These are phyloP conservation scores for Centropus unirufus DNA, from an alignment of 2,113 vertebrate species.

Conservation along the genomic window DNA sequence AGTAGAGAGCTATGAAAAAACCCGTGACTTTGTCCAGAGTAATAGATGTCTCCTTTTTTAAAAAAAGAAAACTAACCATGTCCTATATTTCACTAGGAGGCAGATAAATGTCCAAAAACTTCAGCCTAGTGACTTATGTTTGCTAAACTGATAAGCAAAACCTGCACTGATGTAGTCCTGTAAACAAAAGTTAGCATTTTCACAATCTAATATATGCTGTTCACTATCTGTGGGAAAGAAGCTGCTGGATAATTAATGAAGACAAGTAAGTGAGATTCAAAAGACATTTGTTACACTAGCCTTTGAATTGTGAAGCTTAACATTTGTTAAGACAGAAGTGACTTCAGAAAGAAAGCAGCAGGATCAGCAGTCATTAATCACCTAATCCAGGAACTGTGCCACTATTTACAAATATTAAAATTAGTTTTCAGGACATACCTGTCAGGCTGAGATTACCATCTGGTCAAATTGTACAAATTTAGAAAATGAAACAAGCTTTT, in stretches of 20 bases:
- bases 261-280: neutral
- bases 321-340: neutral
- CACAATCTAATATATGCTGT: neutral
- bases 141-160: neutral
- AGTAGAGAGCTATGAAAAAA: neutral
- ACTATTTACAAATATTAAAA: slow-evolving; percentile 14
- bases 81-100: neutral
- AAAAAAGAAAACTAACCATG: neutral
- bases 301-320: neutral
- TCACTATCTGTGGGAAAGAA: neutral
- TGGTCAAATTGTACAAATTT: neutral
- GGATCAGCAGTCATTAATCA: neutral
- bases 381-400: neutral
- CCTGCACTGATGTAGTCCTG: neutral
- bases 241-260: neutral
- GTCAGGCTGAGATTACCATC: neutral
- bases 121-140: neutral
- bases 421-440: neutral
- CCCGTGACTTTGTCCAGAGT: neutral
- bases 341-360: neutral
- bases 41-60: neutral
- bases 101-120: neutral
- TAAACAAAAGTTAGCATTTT: neutral
- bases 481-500: neutral
- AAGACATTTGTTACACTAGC: neutral